Conservation (phyloP, 2,888 invertebrate genomes). For the Mantis religiosa region DNA sequence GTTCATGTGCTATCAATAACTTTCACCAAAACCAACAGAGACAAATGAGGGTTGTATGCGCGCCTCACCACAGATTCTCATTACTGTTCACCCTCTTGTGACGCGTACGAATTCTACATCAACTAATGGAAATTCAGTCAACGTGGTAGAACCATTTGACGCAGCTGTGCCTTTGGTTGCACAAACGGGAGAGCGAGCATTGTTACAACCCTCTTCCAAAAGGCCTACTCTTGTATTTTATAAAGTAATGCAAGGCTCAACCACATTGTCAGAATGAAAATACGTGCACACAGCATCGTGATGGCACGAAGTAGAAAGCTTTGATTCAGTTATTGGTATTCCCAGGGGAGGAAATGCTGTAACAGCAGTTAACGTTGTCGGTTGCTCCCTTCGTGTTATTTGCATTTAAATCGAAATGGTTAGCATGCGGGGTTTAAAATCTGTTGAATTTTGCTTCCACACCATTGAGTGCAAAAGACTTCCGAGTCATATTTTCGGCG, state of each 20-base stretch:
- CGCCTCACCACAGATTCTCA: neutral
- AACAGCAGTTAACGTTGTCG: neutral
- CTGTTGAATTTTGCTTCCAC: neutral
- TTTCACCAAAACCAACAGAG: neutral
- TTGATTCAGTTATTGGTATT: neutral
- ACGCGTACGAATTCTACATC: neutral
- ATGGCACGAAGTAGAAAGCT: neutral
- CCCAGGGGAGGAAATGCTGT: neutral
- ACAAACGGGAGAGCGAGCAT: neutral
- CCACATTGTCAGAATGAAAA: neutral
- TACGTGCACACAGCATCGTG: neutral
- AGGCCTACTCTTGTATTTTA: neutral
- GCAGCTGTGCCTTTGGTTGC: neutral
- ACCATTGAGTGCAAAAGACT: neutral
- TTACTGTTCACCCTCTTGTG: neutral
- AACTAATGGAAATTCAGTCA: neutral
- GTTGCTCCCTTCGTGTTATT: neutral
- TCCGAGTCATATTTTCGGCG: neutral
- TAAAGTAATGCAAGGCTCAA: neutral
- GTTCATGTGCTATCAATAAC: neutral
- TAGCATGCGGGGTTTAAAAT: neutral
- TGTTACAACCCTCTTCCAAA: neutral
- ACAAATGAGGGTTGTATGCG: neutral
- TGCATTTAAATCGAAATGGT: neutral
- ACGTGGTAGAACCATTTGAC: neutral